Base-by-base conservation (phyloP, 2,888 invertebrate genomes). In the Mactromeris polynyma region DNA sequence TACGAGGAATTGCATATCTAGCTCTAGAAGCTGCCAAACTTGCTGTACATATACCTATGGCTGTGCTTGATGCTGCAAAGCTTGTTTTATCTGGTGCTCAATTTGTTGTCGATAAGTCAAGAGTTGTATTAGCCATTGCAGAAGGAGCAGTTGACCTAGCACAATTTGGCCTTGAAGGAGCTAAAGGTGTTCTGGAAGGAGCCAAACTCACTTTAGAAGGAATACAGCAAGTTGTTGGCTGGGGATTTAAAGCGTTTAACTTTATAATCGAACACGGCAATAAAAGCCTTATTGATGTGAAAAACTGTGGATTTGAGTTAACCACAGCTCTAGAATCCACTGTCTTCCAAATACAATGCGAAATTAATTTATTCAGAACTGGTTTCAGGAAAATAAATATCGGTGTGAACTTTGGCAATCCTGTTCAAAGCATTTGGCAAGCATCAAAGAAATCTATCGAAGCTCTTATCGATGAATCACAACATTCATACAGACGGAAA, bases 1-100 rank as follows among this genome's bases (percentile, higher is more conserved):
- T 93, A 2, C 69, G 93, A 46, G 80, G 26, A 9, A n/a, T 89
- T 2, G 92, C 93, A 17, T 93, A 92, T 64, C 81, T 77, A n/a
- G 93, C 88, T 58, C 73, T 93, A 6, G 93, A 92, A 88, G 89
- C 77, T n/a, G 93, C 92, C 7, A 92, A 92, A 42, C 21, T 92
- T 9, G 83, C 86, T 64, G 91, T 92, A 36, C 40, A 84, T 40
- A 46, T 77, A 58, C 91, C 92, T 1, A 91, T 93, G 88, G 1
- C 89, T 33, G 90, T 88, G 21, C 83, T 91, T 11, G 93, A 93
- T 85, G 86, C 40, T 19, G 93, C 92, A 17, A 93, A 93, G 82
- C 38, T 17, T 7, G 88, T 84, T 17, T 82, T 93, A 19, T 86
- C 89, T 0, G 87, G 85, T 6, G 92, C 91, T 9, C 91, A 92